Evolutionary conservation across 2,113 vertebrate species (phyloP).

Genomic region (Nycticebus coucang): DNA sequence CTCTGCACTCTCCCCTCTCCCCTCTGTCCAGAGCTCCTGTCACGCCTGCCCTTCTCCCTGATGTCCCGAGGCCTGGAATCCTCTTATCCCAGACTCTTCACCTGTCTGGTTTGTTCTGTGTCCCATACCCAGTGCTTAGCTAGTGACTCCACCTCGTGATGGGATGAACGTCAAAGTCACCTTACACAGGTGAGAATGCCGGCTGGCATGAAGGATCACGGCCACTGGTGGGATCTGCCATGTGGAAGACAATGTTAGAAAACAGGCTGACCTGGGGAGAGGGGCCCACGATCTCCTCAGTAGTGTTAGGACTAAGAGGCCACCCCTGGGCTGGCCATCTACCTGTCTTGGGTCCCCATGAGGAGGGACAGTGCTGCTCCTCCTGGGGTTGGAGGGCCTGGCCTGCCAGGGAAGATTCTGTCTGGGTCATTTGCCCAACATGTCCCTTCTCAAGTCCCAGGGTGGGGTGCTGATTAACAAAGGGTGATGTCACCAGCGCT

Average conservation of each 20-base stretch:
- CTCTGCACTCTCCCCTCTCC: fast-evolving
- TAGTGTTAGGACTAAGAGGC: background rate
- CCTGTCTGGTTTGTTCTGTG: fast-evolving
- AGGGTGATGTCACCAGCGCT: fast-evolving
- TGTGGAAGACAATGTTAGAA: fast-evolving
- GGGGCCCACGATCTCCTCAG: background rate
- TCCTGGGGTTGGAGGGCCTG: background rate
- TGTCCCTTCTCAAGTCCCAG: background rate
- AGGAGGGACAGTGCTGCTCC: fast-evolving
- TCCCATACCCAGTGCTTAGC: background rate
- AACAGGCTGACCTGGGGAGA: background rate
- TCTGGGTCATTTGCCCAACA: fast-evolving
- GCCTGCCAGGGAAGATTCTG: background rate
- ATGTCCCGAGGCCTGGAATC: fast-evolving
- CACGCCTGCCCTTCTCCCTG: background rate
- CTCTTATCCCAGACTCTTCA: background rate
- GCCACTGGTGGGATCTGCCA: no score
- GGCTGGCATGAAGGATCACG: fast-evolving
- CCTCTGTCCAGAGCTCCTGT: background rate
- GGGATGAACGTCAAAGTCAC: no score
- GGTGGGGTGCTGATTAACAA: background rate
- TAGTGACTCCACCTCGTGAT: background rate
- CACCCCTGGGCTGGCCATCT: fast-evolving
- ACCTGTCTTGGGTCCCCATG: background rate
- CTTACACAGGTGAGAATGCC: background rate